Evolutionary conservation across 2,888 invertebrate species (phyloP).

Genomic region (Dromius quadrimaculatus): DNA sequence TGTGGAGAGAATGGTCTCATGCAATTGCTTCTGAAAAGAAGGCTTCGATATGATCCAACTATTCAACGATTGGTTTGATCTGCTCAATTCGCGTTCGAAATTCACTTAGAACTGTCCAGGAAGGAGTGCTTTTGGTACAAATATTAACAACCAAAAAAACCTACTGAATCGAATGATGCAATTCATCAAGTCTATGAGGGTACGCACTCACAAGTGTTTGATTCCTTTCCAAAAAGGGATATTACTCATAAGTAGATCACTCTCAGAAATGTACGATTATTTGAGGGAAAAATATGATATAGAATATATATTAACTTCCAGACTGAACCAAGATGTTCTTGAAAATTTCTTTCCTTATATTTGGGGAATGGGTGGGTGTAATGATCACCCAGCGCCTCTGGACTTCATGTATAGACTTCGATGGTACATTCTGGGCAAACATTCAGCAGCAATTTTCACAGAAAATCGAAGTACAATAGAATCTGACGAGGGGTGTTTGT

Average conservation of each 20-base stretch:
- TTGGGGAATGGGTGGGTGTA: slow-evolving; percentile 56
- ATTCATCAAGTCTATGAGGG: slow-evolving; percentile 53
- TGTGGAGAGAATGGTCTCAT: slow-evolving; percentile 42
- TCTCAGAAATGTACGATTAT: slow-evolving; percentile 53
- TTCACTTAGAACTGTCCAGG: slow-evolving; percentile 27
- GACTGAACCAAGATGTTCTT: slow-evolving; percentile 55
- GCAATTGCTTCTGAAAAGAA: slow-evolving; percentile 39
- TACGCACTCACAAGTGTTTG: slow-evolving; percentile 53
- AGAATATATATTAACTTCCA: slow-evolving; percentile 55
- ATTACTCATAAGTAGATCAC: slow-evolving; percentile 51
- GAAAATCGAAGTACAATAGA: slow-evolving; percentile 31
- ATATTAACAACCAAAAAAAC: slow-evolving; percentile 54
- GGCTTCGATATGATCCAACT: slow-evolving; percentile 10
- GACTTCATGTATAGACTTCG: slow-evolving; percentile 55
- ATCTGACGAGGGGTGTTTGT: slow-evolving; percentile 31
- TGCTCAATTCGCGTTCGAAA: slow-evolving; percentile 46
- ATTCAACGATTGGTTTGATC: slow-evolving; percentile 54
- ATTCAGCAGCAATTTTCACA: slow-evolving; percentile 56
- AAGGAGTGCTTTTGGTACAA: slow-evolving; percentile 53
- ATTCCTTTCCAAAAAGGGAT: slow-evolving; percentile 55
- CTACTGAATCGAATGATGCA: slow-evolving; percentile 53
- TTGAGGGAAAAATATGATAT: slow-evolving; percentile 55
- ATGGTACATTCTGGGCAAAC: slow-evolving; percentile 58
- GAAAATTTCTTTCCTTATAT: slow-evolving; percentile 59
- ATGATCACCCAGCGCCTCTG: slow-evolving; percentile 58